Base-by-base conservation (phyloP, 2,113 vertebrate species). In the Choloepus hoffmanni region DNA sequence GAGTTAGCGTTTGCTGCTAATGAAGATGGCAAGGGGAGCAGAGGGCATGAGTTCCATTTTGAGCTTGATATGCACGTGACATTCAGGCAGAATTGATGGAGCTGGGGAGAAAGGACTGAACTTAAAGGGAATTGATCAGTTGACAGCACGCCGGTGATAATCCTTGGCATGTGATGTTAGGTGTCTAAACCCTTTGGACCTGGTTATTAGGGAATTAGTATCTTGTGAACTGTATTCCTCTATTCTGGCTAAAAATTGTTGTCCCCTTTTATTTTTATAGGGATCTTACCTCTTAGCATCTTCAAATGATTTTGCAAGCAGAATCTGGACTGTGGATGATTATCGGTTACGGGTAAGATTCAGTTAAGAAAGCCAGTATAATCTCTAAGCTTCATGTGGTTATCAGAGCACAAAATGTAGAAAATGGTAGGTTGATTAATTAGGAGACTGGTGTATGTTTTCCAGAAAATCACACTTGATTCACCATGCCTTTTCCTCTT, bases 281-380 rank as follows among this genome's bases (percentile, higher is more conserved):
- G 99, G 99, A 10, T 99, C 99, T 8, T 99, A 99, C 97, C 98
- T 99, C 93, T 98, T 99, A 94, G 99, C 99, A 19, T 99, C 99
- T 58, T 99, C 99, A 15, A 99, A 99, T 95, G 99, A 99, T 97
- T 99, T 99, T 90, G 99, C 99, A 73, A 99, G 99, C 97, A 99
- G 99, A 82, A 99, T 99, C 97, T 99, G 99, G 99, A 99, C 99
- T 0, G 99, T 99, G 4, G 99, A 99, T n/a, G 99, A 99, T 98
- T 99, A 98, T 98, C 98, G 99, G 19, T 99, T 99, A 96, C 98
- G 99, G 98, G 99, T 99, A 96, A 99, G 99, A 96, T 11, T 76
- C 13, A 1, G 11, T 73, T 62, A 33, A 43, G 30, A 90, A 67
- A 86, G 18, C 65, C 86, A 58, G 12, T 90, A 15, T n/a, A 13